Evolutionary conservation across 2,797 vertebrate genomes (phyloP), one percentile per base, ranked within the genome.

Genomic region (Tinamus major): DNA sequence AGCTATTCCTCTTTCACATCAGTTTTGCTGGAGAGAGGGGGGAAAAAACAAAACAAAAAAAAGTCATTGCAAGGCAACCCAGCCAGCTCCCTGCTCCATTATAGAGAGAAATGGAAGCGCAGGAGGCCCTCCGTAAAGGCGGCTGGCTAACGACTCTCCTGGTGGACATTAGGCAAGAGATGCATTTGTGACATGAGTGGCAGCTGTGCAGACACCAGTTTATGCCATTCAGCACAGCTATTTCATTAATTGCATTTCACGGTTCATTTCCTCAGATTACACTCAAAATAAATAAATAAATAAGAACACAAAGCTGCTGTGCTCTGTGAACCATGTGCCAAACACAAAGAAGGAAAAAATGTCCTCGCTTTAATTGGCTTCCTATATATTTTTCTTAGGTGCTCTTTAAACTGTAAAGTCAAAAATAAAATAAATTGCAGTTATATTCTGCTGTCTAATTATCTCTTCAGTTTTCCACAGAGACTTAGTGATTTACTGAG

Each of bases 211-310:
- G 91, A 87, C 95, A 95, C 89, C 82, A 93, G 89, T 95, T 95
- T 92, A 93, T 95, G 87, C 89, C 81, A 85, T 96, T 96, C 91
- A 95, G 87, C 94, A 94, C 85, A 96, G 94, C 94, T 95, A 96
- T 97, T 97, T 96, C 95, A 97, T 95, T 98, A 97, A 97, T 96
- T 95, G 94, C 27, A 82, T 98, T 98, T 97, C 94, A 96, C 12
- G 72, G 94, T 97, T 98, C 95, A 96, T 98, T 98, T 97, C 96
- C 96, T 96, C 95, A 78, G 78, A 97, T 93, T 96, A 95, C 90
- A 92, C 81, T 94, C 65, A 1, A 94, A 89, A 94, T 79, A 96
- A 96, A 93, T 88, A 93, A 95, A 94, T 78, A 95, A 94, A 88
- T 88, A 94, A 85, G 69, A 74, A 29, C 26, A 80, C 80, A 96